Percentiles rank a stretch among this genome's conserved stretches.
These are phyloP conservation scores for Notothenia rossii DNA, from an alignment of 2,113 vertebrate genomes.

Conservation along the genomic window DNA sequence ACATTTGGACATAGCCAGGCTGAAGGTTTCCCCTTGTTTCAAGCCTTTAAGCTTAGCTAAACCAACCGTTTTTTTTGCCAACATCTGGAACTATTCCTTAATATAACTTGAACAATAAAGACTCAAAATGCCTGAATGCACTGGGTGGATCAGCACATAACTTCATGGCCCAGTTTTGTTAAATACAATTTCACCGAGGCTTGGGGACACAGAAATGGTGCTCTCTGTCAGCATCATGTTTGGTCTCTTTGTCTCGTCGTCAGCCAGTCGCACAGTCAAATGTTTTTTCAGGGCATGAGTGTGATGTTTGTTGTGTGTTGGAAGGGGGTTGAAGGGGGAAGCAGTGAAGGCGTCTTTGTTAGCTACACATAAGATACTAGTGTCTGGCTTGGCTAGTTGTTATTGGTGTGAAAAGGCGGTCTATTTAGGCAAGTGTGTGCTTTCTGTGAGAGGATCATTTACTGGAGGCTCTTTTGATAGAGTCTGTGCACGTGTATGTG, in stretches of 20 bases:
- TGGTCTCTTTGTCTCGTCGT: conserved; percentile 63
- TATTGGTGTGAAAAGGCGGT: conserved; percentile 66
- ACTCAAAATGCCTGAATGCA: background rate
- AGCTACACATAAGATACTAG: conserved; percentile 64
- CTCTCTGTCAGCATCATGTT: conserved; percentile 61
- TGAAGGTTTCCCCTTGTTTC: background rate
- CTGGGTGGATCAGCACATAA: conserved; percentile 17
- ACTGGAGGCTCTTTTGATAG: conserved; percentile 61
- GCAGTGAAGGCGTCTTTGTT: conserved; percentile 78
- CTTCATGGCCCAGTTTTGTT: conserved; percentile 1
- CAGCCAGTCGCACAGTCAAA: conserved; percentile 52
- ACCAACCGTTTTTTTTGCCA: background rate
- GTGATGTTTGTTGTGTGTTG: conserved; percentile 73
- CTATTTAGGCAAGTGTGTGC: conserved; percentile 58
- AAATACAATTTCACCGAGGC: conserved; percentile 17
- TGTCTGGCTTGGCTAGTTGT: conserved; percentile 63
- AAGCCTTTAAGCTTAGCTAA: background rate
- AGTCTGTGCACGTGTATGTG: conserved; percentile 27
- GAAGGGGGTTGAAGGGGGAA: conserved; percentile 26
- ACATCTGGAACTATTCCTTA: conserved; percentile 3
- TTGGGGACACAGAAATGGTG: conserved; percentile 11
- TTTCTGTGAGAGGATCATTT: conserved; percentile 52
- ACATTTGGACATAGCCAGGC: background rate
- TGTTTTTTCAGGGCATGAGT: conserved; percentile 69
- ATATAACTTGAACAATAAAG: background rate